phyloP scores from a whole-genome alignment of 64 coral and sea anemone genomes.

The Montipora capricornis region DNA sequence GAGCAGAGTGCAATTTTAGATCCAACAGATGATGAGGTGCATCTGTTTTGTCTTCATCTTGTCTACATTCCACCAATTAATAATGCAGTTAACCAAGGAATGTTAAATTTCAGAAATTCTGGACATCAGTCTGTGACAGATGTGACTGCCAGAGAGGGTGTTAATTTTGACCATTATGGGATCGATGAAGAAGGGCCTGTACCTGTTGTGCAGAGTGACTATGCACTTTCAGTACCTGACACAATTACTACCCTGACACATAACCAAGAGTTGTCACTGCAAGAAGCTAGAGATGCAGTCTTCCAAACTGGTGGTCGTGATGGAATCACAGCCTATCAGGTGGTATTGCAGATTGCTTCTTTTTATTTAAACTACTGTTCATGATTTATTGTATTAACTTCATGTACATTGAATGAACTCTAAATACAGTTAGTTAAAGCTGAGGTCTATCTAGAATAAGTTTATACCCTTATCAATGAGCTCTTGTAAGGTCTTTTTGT shows the following conservation, averaged over 20 bases:
- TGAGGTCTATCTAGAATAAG: too few species aligned
- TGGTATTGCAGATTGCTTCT: constrained; percentile 8
- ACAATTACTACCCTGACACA: too few species aligned
- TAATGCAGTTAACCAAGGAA: background rate
- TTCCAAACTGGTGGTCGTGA: background rate
- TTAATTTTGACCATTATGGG: background rate
- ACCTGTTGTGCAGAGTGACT: too few species aligned
- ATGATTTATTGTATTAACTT: background rate
- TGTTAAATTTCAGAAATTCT: constrained; percentile 41
- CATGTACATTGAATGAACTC: background rate
- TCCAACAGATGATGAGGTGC: constrained; percentile 63
- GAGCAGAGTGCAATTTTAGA: constrained; percentile 52
- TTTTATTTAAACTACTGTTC: constrained; percentile 7
- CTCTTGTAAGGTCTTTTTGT: too few species aligned
- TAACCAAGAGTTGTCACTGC: constrained; percentile 28
- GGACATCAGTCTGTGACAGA: constrained; percentile 35
- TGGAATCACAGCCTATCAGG: background rate
- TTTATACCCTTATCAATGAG: too few species aligned
- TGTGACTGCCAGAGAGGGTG: constrained; percentile 14
- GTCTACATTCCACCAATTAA: too few species aligned
- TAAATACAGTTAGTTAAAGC: too few species aligned
- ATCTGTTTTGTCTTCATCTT: constrained; percentile 64
- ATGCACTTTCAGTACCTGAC: too few species aligned
- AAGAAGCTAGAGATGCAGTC: constrained; percentile 5
- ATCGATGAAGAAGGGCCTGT: too few species aligned